phyloP scores from a whole-genome alignment of 1,140 invertebrate genomes.

The Trypoxylus dichotomus region DNA sequence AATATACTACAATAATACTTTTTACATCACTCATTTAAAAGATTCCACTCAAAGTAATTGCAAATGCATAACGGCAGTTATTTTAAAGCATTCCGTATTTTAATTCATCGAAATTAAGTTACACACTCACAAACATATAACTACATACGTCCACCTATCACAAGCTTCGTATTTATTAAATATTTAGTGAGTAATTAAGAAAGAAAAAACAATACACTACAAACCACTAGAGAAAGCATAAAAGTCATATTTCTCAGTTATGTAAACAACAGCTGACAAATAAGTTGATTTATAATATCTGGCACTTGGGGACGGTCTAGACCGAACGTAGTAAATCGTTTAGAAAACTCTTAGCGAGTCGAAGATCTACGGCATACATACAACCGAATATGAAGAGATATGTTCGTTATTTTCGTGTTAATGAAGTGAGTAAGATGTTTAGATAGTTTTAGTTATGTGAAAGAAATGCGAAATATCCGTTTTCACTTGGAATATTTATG shows the following conservation, averaged over 20 bases:
- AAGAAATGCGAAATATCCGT: too few relatives aligned
- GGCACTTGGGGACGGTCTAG: neutral
- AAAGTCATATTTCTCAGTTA: constrained; percentile 15
- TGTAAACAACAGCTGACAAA: constrained; percentile 22
- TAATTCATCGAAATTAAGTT: neutral
- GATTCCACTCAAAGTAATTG: too few relatives aligned
- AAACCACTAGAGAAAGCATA: neutral
- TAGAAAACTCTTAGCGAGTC: neutral
- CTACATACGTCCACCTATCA: neutral
- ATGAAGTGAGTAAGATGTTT: too few relatives aligned
- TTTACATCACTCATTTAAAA: too few relatives aligned
- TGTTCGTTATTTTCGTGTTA: neutral
- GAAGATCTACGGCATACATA: neutral
- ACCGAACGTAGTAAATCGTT: neutral
- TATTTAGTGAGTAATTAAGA: neutral
- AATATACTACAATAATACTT: too few relatives aligned
- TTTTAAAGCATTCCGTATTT: neutral
- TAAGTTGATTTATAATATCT: constrained; percentile 11
- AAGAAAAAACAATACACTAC: constrained; percentile 1
- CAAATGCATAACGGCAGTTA: too few relatives aligned
- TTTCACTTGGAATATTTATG: too few relatives aligned
- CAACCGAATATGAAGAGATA: neutral
- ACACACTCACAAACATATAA: neutral
- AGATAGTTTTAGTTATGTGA: too few relatives aligned
- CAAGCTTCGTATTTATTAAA: neutral